Conservation (phyloP, 2,797 vertebrate genomes). For the Odontamblyopus rebecca region DNA sequence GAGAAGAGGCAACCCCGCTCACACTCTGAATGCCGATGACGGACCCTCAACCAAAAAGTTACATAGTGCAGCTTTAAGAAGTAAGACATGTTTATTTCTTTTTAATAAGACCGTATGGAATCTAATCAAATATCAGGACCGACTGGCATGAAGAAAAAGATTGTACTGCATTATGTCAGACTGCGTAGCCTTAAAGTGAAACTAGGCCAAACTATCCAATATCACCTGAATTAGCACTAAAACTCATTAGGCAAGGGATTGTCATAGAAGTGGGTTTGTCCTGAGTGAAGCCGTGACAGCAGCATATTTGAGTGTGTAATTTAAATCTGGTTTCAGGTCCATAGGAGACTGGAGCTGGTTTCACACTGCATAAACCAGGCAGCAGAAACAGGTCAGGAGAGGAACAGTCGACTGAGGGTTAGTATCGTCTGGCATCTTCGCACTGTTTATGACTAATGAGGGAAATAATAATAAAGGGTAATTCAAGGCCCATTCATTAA, state of each 20-base stretch:
- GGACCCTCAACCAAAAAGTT: no score
- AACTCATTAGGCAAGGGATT: conserved; percentile 1
- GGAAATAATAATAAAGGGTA: conserved; percentile 1
- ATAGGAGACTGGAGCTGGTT: conserved; percentile 14
- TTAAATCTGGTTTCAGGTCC: conserved; percentile 9
- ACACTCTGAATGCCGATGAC: no score
- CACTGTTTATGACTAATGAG: conserved; percentile 2
- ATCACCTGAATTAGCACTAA: conserved; percentile 1
- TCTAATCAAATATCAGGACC: no score
- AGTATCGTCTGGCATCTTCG: background rate
- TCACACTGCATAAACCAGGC: conserved; percentile 8
- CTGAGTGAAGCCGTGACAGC: conserved; percentile 12
- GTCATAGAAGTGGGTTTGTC: conserved; percentile 7
- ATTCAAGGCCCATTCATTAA: conserved; percentile 4
- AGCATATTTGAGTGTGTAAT: conserved; percentile 18
- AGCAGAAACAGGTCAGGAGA: conserved; percentile 2
- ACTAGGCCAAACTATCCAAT: conserved; percentile 15
- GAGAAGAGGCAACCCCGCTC: no score
- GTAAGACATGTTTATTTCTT: no score
- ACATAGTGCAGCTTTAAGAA: no score
- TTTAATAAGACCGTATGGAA: no score
- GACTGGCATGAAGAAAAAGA: no score
- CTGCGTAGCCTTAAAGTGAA: background rate
- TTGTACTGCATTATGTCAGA: no score
- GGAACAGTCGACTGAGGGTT: background rate